Evolutionary conservation across 2,113 vertebrate genomes (phyloP).

Genomic region (Neotragus pygmaeus): DNA sequence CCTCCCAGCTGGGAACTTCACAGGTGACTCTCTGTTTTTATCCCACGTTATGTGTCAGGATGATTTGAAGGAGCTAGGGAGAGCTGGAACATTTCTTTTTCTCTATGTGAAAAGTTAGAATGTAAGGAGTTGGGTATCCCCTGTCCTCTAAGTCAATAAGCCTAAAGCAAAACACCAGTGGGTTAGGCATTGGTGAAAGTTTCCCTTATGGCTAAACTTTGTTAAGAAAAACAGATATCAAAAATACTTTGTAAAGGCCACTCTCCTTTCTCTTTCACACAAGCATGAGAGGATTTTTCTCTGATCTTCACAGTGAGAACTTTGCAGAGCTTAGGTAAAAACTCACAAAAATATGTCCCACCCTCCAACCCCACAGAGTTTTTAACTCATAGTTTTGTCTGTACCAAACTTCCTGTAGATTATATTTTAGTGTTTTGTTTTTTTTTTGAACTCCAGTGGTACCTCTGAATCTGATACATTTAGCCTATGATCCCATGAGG

Average conservation of each 20-base stretch:
- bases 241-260: neutral
- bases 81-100: neutral
- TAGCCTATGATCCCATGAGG: neutral
- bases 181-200: neutral
- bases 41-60: neutral
- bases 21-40: neutral
- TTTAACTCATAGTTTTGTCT: neutral
- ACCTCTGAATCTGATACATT: neutral
- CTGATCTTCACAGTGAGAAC: neutral
- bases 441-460: neutral
- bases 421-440: neutral
- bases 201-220: neutral
- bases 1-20: neutral
- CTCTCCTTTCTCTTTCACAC: neutral
- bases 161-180: neutral
- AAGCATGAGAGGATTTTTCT: neutral
- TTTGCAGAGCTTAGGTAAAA: neutral
- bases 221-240: neutral
- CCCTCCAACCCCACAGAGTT: neutral
- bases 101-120: neutral
- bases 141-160: neutral
- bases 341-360: neutral
- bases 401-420: neutral
- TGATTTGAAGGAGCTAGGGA: neutral
- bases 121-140: neutral